phyloP scores from a whole-genome alignment of 2,113 vertebrate genomes.

The Pseudorasbora parva region DNA sequence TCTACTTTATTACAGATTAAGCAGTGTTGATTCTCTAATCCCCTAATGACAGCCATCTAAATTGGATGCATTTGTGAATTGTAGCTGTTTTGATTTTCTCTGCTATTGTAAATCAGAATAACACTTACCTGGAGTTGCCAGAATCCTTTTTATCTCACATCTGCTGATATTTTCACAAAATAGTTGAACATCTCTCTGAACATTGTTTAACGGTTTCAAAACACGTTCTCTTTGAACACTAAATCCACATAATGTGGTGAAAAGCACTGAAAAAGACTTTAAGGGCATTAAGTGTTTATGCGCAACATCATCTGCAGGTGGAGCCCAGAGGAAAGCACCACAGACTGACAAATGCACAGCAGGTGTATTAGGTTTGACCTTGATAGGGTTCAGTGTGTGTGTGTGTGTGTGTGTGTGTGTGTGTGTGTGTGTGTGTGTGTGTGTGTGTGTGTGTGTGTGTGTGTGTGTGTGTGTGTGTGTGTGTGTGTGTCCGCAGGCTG shows the following conservation, averaged over 20 bases:
- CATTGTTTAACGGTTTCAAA: not conserved
- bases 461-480: not conserved
- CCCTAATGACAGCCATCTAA: not conserved
- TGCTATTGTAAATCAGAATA: constrained; percentile 38
- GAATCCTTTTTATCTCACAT: constrained; percentile 18
- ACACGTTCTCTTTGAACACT: constrained; percentile 2
- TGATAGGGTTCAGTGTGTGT: constrained; percentile 19
- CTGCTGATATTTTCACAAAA: constrained; percentile 23
- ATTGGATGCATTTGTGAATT: constrained; percentile 3
- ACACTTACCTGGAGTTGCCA: constrained; percentile 25
- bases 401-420: not conserved
- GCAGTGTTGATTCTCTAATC: constrained; percentile 29
- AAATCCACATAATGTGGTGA: not conserved
- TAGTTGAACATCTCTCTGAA: constrained; percentile 17
- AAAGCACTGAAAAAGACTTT: not conserved
- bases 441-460: too few relatives aligned
- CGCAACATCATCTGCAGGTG: constrained; percentile 7
- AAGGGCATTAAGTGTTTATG: not conserved
- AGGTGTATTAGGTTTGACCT: constrained; percentile 30
- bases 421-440: too few relatives aligned
- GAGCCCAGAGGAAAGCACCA: not conserved
- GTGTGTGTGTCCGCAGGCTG: not conserved
- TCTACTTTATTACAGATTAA: constrained; percentile 30
- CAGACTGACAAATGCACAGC: constrained; percentile 25
- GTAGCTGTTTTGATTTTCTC: constrained; percentile 8